A percentile compares a stretch with the other conserved stretches of the same genome.
Conservation (phyloP, 2,113 vertebrate genomes). For the Uropsilus gracilis region DNA sequence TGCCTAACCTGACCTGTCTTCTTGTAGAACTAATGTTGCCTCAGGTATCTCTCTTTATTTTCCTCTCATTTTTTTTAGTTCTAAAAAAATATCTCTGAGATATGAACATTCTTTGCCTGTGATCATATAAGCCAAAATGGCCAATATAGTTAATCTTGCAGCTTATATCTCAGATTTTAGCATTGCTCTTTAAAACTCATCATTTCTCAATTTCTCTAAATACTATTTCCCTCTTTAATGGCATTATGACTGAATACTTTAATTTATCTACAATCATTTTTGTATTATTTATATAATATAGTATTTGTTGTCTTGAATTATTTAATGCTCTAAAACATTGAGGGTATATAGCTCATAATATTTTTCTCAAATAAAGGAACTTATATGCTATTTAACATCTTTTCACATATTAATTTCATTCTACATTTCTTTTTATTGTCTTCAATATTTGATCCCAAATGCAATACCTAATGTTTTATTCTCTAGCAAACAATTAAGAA, state of each 20-base stretch:
- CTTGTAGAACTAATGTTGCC: not conserved
- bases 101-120: not conserved
- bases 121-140: not conserved
- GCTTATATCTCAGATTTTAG: not conserved
- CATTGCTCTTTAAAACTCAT: constrained; percentile 24
- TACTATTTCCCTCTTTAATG: constrained; percentile 42
- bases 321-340: constrained; percentile 65
- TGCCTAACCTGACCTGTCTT: not conserved
- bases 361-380: not conserved
- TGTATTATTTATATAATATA: constrained; percentile 66
- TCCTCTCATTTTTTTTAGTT: not conserved
- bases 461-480: constrained; percentile 34
- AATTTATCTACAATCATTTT: constrained; percentile 59
- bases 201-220: constrained; percentile 53
- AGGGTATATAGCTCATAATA: constrained; percentile 38
- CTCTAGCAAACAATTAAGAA: constrained; percentile 37
- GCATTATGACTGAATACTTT: constrained; percentile 64
- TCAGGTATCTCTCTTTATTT: not conserved
- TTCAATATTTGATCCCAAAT: constrained; percentile 41
- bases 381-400: not conserved
- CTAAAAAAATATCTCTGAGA: not conserved
- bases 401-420: constrained; percentile 54
- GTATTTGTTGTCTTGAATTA: constrained; percentile 60
- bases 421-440: constrained; percentile 39
- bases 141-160: constrained; percentile 36